Conservation (phyloP, 2,888 invertebrate species). For the Macrosoma leucophasiata region DNA sequence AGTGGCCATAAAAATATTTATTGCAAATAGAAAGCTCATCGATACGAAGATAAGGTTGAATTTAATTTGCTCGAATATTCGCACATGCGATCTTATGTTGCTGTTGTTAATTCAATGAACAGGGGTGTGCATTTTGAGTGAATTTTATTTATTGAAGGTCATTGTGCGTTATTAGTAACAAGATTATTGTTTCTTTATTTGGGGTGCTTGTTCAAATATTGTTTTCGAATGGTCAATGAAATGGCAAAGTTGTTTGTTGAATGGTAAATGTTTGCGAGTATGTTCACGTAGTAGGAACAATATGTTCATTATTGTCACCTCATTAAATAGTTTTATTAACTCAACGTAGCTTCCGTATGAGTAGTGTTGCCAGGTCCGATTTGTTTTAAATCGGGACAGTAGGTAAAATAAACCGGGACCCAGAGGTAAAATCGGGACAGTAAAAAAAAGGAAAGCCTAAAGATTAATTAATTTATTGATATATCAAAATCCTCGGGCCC, state of each 20-base stretch:
- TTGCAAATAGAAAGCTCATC: slow-evolving; percentile 16
- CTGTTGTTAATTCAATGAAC: slow-evolving; percentile 26
- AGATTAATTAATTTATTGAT: too few relatives aligned
- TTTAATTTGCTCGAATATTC: slow-evolving; percentile 16
- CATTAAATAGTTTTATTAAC: too few relatives aligned
- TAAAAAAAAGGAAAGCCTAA: too few relatives aligned
- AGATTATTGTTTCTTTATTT: slow-evolving; percentile 53
- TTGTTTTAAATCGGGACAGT: too few relatives aligned
- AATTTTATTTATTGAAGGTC: slow-evolving; percentile 50
- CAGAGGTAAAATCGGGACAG: too few relatives aligned
- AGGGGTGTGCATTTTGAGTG: slow-evolving; percentile 44
- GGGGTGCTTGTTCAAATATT: slow-evolving; percentile 59
- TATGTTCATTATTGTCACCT: too few relatives aligned
- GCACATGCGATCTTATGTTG: slow-evolving; percentile 21
- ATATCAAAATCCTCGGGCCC: too few relatives aligned
- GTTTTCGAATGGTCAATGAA: slow-evolving; percentile 45
- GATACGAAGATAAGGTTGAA: not conserved
- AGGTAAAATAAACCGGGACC: too few relatives aligned
- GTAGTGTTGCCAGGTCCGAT: too few relatives aligned
- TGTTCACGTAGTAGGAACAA: too few relatives aligned
- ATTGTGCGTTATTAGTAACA: slow-evolving; percentile 53
- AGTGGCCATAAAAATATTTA: not conserved
- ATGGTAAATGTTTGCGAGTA: slow-evolving; percentile 9
- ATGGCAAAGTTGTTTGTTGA: slow-evolving; percentile 31
- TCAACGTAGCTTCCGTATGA: too few relatives aligned